Evolutionary conservation across 2,797 vertebrate species (phyloP).

Genomic region (Gambelia wislizenii): DNA sequence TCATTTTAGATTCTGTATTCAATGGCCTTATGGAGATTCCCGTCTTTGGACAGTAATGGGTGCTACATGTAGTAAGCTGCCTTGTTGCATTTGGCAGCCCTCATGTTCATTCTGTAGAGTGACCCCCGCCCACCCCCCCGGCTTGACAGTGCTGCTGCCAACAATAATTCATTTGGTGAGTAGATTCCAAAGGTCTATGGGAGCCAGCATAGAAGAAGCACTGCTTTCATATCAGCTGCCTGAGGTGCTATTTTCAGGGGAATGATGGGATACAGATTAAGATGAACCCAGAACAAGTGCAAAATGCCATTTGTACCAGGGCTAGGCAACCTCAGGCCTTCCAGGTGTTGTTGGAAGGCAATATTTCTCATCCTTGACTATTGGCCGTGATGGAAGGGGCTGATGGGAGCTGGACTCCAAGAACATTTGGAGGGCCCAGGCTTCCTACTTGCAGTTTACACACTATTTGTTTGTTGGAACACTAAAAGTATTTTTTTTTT

Average conservation of each 20-base stretch:
- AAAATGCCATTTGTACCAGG: neutral
- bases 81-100: neutral
- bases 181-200: neutral
- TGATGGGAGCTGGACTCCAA: too few species aligned
- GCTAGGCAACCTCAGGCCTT: too few species aligned
- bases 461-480: neutral
- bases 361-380: too few species aligned
- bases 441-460: too few species aligned
- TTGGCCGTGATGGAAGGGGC: too few species aligned
- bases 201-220: neutral
- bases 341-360: too few species aligned
- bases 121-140: too few species aligned
- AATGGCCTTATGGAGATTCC: neutral
- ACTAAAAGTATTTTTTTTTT: neutral
- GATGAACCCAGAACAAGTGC: neutral
- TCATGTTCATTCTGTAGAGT: neutral
- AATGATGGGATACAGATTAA: neutral
- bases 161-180: neutral
- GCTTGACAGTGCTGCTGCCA: neutral
- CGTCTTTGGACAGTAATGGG: neutral
- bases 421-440: too few species aligned
- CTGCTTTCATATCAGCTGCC: neutral
- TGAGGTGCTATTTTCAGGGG: too few species aligned
- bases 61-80: neutral
- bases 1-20: neutral